phyloP scores from a whole-genome alignment of 2,888 invertebrate species.

The Drosophila longiperda region DNA sequence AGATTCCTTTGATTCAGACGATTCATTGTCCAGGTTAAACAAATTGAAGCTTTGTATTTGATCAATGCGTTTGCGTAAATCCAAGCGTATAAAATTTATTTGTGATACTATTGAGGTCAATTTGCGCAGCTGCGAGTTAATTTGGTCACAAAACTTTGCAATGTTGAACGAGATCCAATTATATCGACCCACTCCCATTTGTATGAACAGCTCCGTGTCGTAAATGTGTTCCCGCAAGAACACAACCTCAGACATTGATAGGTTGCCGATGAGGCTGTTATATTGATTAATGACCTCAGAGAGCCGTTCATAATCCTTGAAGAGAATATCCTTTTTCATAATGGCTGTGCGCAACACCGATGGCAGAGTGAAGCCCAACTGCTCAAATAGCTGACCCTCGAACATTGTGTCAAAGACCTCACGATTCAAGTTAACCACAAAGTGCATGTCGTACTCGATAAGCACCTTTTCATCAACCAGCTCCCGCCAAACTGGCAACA shows the following conservation, averaged over 20 bases:
- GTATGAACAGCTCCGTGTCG: slow-evolving; percentile 90
- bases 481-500: slow-evolving; percentile 88
- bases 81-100: slow-evolving; percentile 89
- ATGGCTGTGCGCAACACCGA: slow-evolving; percentile 86
- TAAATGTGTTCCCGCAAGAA: slow-evolving; percentile 89
- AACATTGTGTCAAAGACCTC: slow-evolving; percentile 89
- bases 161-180: slow-evolving; percentile 95
- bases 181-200: slow-evolving; percentile 92
- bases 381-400: slow-evolving; percentile 91
- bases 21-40: slow-evolving; percentile 71
- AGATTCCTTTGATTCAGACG: neutral
- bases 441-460: slow-evolving; percentile 89
- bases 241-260: slow-evolving; percentile 90
- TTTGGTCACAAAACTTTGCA: slow-evolving; percentile 88
- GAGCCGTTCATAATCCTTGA: slow-evolving; percentile 88
- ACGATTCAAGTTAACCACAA: slow-evolving; percentile 88
- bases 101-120: slow-evolving; percentile 89
- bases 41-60: slow-evolving; percentile 87
- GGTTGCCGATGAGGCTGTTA: slow-evolving; percentile 87
- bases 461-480: slow-evolving; percentile 89
- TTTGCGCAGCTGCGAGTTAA: slow-evolving; percentile 87
- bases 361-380: slow-evolving; percentile 87
- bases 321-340: slow-evolving; percentile 86
- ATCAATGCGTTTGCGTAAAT: slow-evolving; percentile 87
- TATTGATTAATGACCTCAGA: slow-evolving; percentile 88